These are phyloP conservation scores for Rhabdomys pumilio DNA, from an alignment of 2,797 vertebrate genomes.

Conservation along the genomic window DNA sequence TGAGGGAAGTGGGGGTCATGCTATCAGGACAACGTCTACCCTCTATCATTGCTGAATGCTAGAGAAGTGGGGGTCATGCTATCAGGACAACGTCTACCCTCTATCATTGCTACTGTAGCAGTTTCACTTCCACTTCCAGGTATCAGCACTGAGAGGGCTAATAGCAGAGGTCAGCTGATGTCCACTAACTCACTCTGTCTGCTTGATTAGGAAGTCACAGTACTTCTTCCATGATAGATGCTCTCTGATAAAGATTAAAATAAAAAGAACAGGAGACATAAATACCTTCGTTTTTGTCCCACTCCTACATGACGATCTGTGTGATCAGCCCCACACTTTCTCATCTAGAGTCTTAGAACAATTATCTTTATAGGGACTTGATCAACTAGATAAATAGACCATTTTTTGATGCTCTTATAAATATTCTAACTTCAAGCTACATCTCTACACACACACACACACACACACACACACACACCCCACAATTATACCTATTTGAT, in stretches of 20 bases:
- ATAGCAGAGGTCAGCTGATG: background rate
- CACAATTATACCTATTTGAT: background rate
- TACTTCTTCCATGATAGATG: background rate
- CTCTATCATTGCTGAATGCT: too few relatives aligned
- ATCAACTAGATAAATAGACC: background rate
- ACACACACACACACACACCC: background rate
- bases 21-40: too few relatives aligned
- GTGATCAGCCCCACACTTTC: background rate
- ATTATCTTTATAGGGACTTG: background rate
- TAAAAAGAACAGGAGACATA: background rate
- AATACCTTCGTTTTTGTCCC: background rate
- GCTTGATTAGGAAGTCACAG: background rate
- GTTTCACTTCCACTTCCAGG: background rate
- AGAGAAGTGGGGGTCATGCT: too few relatives aligned
- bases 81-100: background rate
- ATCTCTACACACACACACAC: background rate
- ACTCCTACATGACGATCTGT: background rate
- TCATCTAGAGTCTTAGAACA: background rate
- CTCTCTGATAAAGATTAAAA: background rate
- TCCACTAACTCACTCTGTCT: background rate
- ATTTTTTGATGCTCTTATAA: constrained; percentile 23
- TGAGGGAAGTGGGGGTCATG: too few relatives aligned
- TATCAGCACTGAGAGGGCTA: background rate
- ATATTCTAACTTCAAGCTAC: background rate
- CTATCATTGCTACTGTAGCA: background rate